Evolutionary conservation across 2,113 vertebrate genomes (phyloP).

Genomic region (Dolichallabes microphthalmus): DNA sequence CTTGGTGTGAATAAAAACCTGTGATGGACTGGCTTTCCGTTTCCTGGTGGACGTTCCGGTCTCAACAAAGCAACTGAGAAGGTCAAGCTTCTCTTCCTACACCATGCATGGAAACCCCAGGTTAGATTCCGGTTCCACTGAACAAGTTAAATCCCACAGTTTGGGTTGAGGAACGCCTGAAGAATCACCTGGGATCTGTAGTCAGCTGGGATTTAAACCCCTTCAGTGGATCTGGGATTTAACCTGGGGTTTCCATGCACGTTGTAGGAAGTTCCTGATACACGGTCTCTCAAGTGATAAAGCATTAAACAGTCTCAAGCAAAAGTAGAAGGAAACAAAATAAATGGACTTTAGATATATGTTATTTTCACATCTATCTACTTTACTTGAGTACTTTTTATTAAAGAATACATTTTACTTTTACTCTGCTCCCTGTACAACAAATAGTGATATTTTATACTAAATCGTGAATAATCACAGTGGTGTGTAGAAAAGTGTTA

Average conservation of each 20-base stretch:
- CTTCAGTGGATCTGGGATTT: neutral
- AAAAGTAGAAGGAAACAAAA: too few relatives aligned
- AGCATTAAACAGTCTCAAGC: neutral
- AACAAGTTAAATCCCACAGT: neutral
- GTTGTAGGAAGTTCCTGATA: neutral
- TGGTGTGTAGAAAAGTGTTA: too few relatives aligned
- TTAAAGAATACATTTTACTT: too few relatives aligned
- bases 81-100: neutral
- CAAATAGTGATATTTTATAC: too few relatives aligned
- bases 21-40: neutral
- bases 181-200: too few relatives aligned
- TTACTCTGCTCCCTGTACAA: too few relatives aligned
- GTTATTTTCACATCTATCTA: too few relatives aligned
- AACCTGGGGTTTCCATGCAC: neutral
- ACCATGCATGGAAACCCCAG: neutral
- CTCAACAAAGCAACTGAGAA: neutral
- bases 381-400: too few relatives aligned
- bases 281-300: neutral
- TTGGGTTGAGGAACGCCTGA: too few relatives aligned
- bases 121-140: neutral
- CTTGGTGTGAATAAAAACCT: neutral
- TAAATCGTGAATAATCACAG: too few relatives aligned
- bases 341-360: too few relatives aligned
- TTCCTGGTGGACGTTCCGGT: neutral
- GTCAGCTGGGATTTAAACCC: neutral